These are phyloP conservation scores for Drosophila bocqueti DNA, from an alignment of 1,140 invertebrate genomes.

Conservation along the genomic window DNA sequence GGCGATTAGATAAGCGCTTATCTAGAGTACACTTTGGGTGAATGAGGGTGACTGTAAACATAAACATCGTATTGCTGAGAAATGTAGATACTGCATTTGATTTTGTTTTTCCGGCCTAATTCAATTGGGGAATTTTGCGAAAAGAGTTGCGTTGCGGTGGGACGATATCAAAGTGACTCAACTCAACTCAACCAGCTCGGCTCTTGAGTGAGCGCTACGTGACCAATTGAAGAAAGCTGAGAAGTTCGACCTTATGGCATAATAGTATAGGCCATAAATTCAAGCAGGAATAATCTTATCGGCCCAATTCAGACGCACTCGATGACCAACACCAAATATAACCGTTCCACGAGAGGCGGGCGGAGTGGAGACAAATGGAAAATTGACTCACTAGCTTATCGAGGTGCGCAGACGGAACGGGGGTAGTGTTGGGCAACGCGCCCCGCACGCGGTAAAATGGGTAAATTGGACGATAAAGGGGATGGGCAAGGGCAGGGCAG, in stretches of 20 bases:
- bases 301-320: slow-evolving; percentile 27
- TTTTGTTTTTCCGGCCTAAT: slow-evolving; percentile 1
- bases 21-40: slow-evolving; percentile 17
- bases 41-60: slow-evolving; percentile 42
- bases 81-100: not conserved
- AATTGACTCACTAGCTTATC: slow-evolving; percentile 40
- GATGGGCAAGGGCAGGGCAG: not conserved
- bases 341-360: not conserved
- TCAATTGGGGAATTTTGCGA: slow-evolving; percentile 33
- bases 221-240: slow-evolving; percentile 53
- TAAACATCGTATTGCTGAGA: not conserved
- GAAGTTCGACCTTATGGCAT: slow-evolving; percentile 7
- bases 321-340: slow-evolving; percentile 1
- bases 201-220: slow-evolving; percentile 56
- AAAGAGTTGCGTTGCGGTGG: slow-evolving; percentile 7
- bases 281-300: slow-evolving; percentile 23
- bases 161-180: slow-evolving; percentile 25
- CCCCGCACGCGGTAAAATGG: slow-evolving; percentile 6
- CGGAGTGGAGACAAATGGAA: not conserved
- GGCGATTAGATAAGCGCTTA: slow-evolving; percentile 64
- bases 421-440: slow-evolving; percentile 27
- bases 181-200: not conserved
- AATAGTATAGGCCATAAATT: slow-evolving; percentile 9
- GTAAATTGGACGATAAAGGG: slow-evolving; percentile 11
- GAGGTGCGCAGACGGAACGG: slow-evolving; percentile 1